Evolutionary conservation across 1,140 invertebrate species (phyloP), one percentile per base, ranked within the genome.

Genomic region (Pogonognathellus flavescens): DNA sequence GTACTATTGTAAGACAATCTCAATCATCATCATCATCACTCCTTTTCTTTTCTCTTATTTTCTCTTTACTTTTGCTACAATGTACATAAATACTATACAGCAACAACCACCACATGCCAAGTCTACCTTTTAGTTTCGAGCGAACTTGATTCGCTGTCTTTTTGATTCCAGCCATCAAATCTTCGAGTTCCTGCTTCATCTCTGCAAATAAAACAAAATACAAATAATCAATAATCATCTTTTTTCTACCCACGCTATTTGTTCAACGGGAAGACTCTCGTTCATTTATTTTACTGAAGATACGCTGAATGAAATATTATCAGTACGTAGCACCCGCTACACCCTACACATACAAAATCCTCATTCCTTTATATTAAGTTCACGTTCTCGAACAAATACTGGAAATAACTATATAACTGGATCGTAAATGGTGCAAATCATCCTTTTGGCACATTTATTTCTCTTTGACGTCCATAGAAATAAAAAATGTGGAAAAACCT

Each of bases 121-220:
- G 49, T 52, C 52, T 92, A 98, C 97, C 95, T 95, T 99, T 99
- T 94, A 99, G 96, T 93, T 99, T 99, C 91, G 96, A 96, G 92
- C 98, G 94, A 89, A 99, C 98, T 96, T 98, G 98, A 93, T 99
- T 99, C 91, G 98, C 98, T 92, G 97, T 98, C 94, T 98, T 98
- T 94, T 99, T 99, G 90, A 99, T 99, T 90, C 99, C 97, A 90
- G 97, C 97, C 98, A 99, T 99, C 89, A 99, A 93, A 93, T 99
- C 97, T 93, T 99, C 98, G 90, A 99, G 92, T 92, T 99, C 98
- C 92, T 98, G 97, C 93, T 99, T 99, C 91, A 97, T 97, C 93
- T 99, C 97, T 99, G 86, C 94, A 93, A 87, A 90, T 89, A 89
- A 89, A 89, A 90, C 88, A 85, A 31, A 70, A 25, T 31, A 20